phyloP scores from a whole-genome alignment of 2,888 invertebrate genomes.

The Chymomyza caudatula region DNA sequence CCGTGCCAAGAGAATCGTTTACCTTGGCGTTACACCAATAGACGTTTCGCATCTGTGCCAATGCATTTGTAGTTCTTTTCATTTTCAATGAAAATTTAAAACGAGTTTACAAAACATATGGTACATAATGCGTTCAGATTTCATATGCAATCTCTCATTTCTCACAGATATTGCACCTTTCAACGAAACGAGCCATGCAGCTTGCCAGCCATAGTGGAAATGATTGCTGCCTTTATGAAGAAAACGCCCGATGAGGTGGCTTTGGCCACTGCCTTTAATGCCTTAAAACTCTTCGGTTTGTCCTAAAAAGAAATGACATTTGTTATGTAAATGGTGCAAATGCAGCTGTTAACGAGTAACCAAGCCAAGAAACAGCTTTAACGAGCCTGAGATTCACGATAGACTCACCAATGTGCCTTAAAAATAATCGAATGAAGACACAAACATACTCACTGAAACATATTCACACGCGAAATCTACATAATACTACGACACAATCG shows the following conservation, averaged over 20 bases:
- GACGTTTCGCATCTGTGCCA: too few species aligned
- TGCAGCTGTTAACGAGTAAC: constrained; percentile 15
- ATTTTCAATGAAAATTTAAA: too few species aligned
- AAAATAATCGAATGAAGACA: constrained; percentile 59
- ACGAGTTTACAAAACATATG: background rate
- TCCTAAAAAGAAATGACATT: constrained; percentile 76
- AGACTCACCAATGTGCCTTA: constrained; percentile 70
- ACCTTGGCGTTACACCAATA: too few species aligned
- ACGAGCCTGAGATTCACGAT: constrained; percentile 58
- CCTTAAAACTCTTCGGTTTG: constrained; percentile 91
- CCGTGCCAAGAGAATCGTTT: too few species aligned
- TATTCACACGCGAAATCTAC: constrained; percentile 22
- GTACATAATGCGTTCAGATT: too few species aligned
- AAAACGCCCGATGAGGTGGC: constrained; percentile 93
- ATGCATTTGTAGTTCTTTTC: too few species aligned
- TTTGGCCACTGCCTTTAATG: constrained; percentile 93
- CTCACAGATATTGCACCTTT: constrained; percentile 90
- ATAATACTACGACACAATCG: constrained; percentile 53
- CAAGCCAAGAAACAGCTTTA: constrained; percentile 30
- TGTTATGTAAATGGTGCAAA: constrained; percentile 10
- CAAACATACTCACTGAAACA: constrained; percentile 12
- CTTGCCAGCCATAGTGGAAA: constrained; percentile 93
- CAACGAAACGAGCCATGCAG: constrained; percentile 98
- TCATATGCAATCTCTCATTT: background rate
- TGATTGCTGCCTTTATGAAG: constrained; percentile 94